Percentiles rank a stretch among this genome's conserved stretches.
phyloP scores from a whole-genome alignment of 2,888 invertebrate species.

The Aspidapion aeneum region DNA sequence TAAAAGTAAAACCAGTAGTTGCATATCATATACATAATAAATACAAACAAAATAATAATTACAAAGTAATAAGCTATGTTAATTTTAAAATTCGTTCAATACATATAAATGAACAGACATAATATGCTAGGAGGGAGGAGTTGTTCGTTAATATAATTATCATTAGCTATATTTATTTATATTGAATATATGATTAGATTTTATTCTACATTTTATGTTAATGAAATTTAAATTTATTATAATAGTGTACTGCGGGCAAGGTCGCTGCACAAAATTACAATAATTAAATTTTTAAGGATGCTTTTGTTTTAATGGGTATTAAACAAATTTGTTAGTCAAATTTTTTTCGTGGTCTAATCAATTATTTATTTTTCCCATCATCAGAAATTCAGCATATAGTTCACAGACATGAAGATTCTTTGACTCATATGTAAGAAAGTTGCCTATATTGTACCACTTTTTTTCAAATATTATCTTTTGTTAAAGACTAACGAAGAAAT shows the following conservation, averaged over 20 bases:
- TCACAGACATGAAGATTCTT: background rate
- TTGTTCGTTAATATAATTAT: background rate
- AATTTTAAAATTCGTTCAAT: background rate
- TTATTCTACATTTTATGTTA: slow-evolving; percentile 31
- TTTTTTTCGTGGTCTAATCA: background rate
- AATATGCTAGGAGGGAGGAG: background rate
- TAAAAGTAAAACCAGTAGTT: background rate
- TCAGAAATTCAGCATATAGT: too few species aligned
- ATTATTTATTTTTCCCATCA: background rate
- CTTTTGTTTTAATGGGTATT: background rate
- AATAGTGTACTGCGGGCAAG: slow-evolving; percentile 27
- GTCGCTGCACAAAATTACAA: slow-evolving; percentile 14
- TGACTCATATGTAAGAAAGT: too few species aligned
- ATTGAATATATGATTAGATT: slow-evolving; percentile 15
- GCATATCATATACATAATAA: background rate
- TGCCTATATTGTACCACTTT: too few species aligned
- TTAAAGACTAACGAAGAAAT: too few species aligned
- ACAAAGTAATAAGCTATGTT: background rate
- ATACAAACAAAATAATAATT: background rate
- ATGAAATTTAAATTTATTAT: slow-evolving; percentile 29
- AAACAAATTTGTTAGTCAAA: background rate
- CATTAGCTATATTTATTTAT: too few species aligned
- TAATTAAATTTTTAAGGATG: background rate
- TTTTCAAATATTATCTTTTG: too few species aligned
- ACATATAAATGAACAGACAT: background rate